phyloP scores from a whole-genome alignment of 2,797 vertebrate species.

The Anniella stebbinsi region DNA sequence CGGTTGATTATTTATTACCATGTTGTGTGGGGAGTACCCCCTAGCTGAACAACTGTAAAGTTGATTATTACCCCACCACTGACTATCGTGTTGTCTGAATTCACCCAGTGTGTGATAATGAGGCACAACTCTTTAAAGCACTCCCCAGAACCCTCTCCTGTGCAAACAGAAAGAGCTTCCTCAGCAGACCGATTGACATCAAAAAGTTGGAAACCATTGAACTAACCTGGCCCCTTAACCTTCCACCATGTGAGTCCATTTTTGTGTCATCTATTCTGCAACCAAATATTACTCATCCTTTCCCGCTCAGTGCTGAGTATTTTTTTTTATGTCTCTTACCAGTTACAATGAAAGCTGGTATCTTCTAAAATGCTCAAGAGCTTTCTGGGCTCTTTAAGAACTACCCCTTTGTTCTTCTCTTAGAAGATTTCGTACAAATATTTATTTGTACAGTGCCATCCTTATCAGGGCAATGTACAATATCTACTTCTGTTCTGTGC shows the following conservation, averaged over 20 bases:
- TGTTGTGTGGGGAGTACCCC: too few relatives aligned
- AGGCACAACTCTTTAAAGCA: neutral
- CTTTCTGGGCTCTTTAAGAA: neutral
- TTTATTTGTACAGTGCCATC: neutral
- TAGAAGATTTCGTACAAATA: neutral
- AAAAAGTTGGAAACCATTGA: neutral
- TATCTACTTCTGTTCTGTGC: too few relatives aligned
- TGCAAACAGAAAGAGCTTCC: neutral
- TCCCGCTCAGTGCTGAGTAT: neutral
- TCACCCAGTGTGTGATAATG: neutral
- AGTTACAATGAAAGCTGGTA: neutral
- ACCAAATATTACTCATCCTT: constrained; percentile 27
- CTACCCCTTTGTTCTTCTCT: neutral
- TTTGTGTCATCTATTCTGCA: constrained; percentile 71
- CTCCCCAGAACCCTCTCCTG: neutral
- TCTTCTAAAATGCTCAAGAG: neutral
- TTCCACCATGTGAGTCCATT: constrained; percentile 48
- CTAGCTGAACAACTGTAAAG: too few relatives aligned
- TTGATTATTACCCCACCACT: too few relatives aligned
- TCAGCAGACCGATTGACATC: neutral
- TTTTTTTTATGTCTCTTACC: neutral
- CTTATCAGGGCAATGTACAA: too few relatives aligned
- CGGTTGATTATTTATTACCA: too few relatives aligned
- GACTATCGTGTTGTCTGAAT: too few relatives aligned
- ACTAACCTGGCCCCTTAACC: neutral